Percentiles rank a stretch among this genome's conserved stretches.
Conservation (phyloP, 2,888 invertebrate species). For the Drosophila borborema region DNA sequence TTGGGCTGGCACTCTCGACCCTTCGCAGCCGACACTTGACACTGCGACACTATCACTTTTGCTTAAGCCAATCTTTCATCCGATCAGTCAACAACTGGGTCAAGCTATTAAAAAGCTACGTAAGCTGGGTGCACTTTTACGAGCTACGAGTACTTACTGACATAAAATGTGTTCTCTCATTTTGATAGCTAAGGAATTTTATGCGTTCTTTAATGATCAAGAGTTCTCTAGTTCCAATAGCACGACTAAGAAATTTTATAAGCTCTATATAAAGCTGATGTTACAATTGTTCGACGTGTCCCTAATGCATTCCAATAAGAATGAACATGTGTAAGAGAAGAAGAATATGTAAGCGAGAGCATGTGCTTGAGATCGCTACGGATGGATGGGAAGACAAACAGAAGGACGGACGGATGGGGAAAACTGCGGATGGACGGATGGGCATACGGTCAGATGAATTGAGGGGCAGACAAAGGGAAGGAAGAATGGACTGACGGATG, state of each 20-base stretch:
- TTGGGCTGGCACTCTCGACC: not conserved
- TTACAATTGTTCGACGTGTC: not conserved
- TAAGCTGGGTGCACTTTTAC: not conserved
- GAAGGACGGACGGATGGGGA: too few relatives aligned
- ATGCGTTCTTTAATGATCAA: too few relatives aligned
- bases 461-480: too few relatives aligned
- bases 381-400: too few relatives aligned
- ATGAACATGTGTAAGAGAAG: too few relatives aligned
- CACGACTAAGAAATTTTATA: too few relatives aligned
- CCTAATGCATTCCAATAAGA: not conserved
- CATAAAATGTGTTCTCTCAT: not conserved
- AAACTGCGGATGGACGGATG: not conserved
- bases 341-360: too few relatives aligned
- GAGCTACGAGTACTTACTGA: not conserved
- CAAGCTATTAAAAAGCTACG: not conserved
- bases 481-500: too few relatives aligned
- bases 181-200: not conserved
- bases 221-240: too few relatives aligned
- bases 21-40: not conserved
- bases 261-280: not conserved
- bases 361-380: too few relatives aligned
- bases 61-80: conserved; percentile 1
- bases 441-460: too few relatives aligned
- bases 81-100: conserved; percentile 6
- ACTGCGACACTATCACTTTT: conserved; percentile 24